Evolutionary conservation across 1,140 invertebrate species (phyloP).

Genomic region (Brachionus angularis): DNA sequence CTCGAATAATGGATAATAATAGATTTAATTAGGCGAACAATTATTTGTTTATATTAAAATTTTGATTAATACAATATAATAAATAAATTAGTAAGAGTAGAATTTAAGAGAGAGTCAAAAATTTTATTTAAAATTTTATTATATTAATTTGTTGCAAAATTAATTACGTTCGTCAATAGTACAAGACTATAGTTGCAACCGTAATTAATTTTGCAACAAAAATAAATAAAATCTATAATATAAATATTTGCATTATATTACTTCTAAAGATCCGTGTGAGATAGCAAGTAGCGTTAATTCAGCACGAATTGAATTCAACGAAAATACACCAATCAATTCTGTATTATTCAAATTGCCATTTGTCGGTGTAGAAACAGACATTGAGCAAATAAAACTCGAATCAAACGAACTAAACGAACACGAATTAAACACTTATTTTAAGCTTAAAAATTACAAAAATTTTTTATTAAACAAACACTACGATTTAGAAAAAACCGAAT

Average conservation of each 20-base stretch:
- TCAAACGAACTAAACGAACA: neutral
- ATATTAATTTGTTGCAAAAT: no score
- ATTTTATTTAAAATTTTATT: no score
- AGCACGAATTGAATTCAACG: slow-evolving; percentile 10
- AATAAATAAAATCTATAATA: neutral
- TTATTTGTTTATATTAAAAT: no score
- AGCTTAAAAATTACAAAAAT: neutral
- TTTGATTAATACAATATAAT: no score
- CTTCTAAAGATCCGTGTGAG: slow-evolving; percentile 33
- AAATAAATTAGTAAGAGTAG: no score
- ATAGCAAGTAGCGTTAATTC: slow-evolving; percentile 15
- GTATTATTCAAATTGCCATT: slow-evolving; percentile 16
- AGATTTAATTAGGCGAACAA: no score
- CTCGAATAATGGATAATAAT: no score
- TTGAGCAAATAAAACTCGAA: neutral
- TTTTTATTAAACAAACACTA: neutral
- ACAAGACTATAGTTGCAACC: no score
- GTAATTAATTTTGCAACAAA: neutral
- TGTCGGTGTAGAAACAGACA: neutral
- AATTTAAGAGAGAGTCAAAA: no score
- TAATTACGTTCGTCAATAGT: no score
- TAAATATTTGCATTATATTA: neutral
- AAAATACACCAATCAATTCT: neutral
- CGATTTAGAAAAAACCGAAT: neutral
- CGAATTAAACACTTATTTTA: neutral